phyloP scores from a whole-genome alignment of 2,797 vertebrate species.

The Sorex maritimensis region DNA sequence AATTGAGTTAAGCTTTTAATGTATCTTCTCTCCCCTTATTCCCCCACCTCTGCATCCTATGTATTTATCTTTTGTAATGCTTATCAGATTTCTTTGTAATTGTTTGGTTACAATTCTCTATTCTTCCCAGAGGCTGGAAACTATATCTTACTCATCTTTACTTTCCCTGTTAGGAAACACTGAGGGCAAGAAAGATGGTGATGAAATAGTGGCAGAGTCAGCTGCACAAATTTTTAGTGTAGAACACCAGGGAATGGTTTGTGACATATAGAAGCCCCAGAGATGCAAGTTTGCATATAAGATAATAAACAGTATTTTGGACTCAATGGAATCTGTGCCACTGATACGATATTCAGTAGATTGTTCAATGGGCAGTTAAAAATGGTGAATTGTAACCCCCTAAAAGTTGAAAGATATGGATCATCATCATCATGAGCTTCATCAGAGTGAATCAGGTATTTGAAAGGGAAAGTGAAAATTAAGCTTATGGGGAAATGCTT shows the following conservation, averaged over 20 bases:
- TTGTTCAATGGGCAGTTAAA: neutral
- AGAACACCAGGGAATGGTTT: neutral
- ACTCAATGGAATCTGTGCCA: neutral
- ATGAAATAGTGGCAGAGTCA: neutral
- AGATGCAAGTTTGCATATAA: neutral
- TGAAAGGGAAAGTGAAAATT: slow-evolving; percentile 33
- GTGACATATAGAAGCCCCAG: neutral
- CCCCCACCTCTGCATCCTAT: neutral
- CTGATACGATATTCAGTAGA: neutral
- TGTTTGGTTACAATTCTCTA: slow-evolving; percentile 43
- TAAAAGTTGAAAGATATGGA: neutral
- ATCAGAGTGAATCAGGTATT: neutral
- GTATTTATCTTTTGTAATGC: neutral
- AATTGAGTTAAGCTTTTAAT: neutral
- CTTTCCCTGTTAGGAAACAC: neutral
- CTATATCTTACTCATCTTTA: neutral
- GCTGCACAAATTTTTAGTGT: neutral
- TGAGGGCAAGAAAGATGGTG: slow-evolving; percentile 39
- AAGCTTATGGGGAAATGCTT: neutral
- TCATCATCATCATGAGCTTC: slow-evolving; percentile 18
- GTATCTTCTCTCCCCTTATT: neutral
- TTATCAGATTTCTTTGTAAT: slow-evolving; percentile 11
- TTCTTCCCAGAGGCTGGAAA: slow-evolving; percentile 34
- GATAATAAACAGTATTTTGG: neutral
- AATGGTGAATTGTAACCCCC: slow-evolving; percentile 21